Conservation (phyloP, 1,140 invertebrate genomes). For the Drosophila melanogaster region DNA sequence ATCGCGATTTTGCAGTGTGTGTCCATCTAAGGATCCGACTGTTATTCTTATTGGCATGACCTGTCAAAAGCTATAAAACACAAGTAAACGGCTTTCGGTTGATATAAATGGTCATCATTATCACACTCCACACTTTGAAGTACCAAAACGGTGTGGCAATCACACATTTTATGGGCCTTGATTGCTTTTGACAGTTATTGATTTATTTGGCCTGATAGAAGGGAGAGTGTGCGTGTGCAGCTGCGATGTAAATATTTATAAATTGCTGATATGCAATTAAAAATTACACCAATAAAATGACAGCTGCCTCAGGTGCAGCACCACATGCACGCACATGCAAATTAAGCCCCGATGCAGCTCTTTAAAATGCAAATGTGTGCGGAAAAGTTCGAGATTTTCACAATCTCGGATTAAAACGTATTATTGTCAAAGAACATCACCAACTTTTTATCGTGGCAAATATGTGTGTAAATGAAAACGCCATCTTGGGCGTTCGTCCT, state of each 20-base stretch:
- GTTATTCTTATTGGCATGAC: not conserved
- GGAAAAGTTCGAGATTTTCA: not conserved
- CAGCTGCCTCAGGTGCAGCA: conserved; percentile 50
- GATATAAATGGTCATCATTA: conserved; percentile 37
- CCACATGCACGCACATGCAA: conserved; percentile 12
- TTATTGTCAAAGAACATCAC: not conserved
- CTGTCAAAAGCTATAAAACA: conserved; percentile 19
- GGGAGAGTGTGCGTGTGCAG: conserved; percentile 12
- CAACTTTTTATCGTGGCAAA: not conserved
- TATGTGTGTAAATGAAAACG: too few species aligned
- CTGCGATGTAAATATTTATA: conserved; percentile 66
- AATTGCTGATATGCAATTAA: conserved; percentile 72
- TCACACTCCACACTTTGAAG: conserved; percentile 28
- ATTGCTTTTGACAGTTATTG: conserved; percentile 78
- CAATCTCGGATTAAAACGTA: conserved; percentile 25
- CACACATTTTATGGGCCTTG: conserved; percentile 61
- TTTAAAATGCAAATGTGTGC: conserved; percentile 34
- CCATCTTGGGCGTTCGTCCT: too few species aligned
- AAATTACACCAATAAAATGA: conserved; percentile 64
- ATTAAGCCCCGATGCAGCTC: conserved; percentile 28
- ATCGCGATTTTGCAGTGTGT: too few species aligned
- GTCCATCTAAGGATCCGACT: not conserved
- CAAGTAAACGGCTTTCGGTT: conserved; percentile 31
- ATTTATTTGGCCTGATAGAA: conserved; percentile 48
- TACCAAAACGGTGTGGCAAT: conserved; percentile 16